phyloP scores from a whole-genome alignment of 2,888 invertebrate species.

The Agrotis ipsilon region DNA sequence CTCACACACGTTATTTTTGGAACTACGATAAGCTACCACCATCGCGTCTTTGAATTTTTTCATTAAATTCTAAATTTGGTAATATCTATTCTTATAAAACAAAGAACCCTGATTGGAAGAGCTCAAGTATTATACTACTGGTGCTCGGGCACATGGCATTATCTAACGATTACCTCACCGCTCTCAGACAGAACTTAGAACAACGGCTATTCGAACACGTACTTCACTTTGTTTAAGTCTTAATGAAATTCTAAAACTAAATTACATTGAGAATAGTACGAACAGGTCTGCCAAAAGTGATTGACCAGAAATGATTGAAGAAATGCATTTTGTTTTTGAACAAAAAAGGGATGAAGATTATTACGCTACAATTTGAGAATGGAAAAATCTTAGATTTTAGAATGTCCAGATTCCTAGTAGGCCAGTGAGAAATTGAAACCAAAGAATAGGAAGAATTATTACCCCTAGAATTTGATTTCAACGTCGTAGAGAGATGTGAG shows the following conservation, averaged over 20 bases:
- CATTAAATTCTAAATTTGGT: conserved; percentile 60
- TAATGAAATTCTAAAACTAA: conserved; percentile 51
- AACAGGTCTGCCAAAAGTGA: conserved; percentile 50
- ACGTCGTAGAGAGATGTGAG: too few species aligned
- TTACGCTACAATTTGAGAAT: conserved; percentile 7
- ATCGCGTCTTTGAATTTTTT: conserved; percentile 43
- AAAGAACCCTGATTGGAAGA: conserved; percentile 64
- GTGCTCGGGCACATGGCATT: conserved; percentile 71
- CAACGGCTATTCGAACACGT: conserved; percentile 45
- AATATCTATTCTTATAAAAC: conserved; percentile 60
- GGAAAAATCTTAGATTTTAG: background rate
- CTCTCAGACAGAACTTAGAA: conserved; percentile 44
- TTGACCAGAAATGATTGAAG: conserved; percentile 13
- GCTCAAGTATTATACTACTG: conserved; percentile 67
- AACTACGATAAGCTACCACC: conserved; percentile 44
- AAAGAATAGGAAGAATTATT: too few species aligned
- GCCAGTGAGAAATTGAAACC: too few species aligned
- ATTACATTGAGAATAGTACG: conserved; percentile 53
- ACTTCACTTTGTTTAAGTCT: conserved; percentile 57
- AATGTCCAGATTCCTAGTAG: too few species aligned
- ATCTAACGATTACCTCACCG: conserved; percentile 52
- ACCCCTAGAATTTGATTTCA: too few species aligned
- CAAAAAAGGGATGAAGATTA: background rate
- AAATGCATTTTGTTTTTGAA: conserved; percentile 13
- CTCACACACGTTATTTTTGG: conserved; percentile 44